Evolutionary conservation across 2,888 invertebrate species (phyloP), one percentile per base, ranked within the genome.

Genomic region (Apodemia zela): DNA sequence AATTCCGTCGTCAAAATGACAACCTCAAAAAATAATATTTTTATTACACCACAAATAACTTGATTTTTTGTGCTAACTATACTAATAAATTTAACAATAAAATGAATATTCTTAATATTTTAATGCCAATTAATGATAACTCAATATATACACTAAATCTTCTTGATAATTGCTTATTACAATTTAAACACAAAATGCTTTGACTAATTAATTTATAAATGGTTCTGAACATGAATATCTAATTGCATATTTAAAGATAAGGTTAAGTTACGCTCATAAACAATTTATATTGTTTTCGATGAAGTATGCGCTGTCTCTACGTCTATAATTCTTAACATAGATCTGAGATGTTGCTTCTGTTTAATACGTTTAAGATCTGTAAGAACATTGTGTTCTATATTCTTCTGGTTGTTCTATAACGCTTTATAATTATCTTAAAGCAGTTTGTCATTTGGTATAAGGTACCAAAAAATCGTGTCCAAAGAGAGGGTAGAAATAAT

Each of bases 381-480:
- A 15, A 8, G 54, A 57, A 57, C 54, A 57, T 57, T 57, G 25
- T 57, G 54, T 57, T 57, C 57, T 57, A 4, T 59, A 35, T 33
- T 33, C 18, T 47, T 7, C 42, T 47, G 59, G 62, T 63, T 59
- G 63, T 63, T 45, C 59, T n/a, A 21, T 58, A 35, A 63, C 17
- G 62, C 62, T 62, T 59, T 49, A 47, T 58, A 21, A 63, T 59
- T 63, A 47, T 63, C 63, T 33, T 63, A 63, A 33, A 35, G 49
- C 63, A 47, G 59, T 25, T 63, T 63, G 6, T 47, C 51, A 60
- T 71, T 73, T 74, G 79, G 77, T 77, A 74, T 79, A 69, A 65
- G 65, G 73, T 85, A 82, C 87, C 84, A 83, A 82, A 73, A 77
- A 80, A 86, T 80, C 82, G 76, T 85, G 88, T 89, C 89, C 89